Percentiles rank a stretch among this genome's conserved stretches.
Evolutionary conservation across 2,797 vertebrate genomes (phyloP).

Genomic region (Muscicapa striata): DNA sequence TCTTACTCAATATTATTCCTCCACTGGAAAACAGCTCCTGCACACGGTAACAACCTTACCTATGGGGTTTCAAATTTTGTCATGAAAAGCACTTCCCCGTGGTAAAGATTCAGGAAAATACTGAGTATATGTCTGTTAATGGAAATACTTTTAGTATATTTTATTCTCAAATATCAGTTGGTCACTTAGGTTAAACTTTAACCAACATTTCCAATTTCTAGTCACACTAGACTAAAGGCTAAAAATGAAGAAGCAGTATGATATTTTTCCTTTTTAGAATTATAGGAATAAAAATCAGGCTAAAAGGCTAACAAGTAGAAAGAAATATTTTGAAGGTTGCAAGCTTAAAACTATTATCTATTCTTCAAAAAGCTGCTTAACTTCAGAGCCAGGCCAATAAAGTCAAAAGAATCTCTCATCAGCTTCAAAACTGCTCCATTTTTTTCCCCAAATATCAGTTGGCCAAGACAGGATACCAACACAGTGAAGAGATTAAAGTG

Average conservation of each 20-base stretch:
- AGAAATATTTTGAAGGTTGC: neutral
- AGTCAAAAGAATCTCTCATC: neutral
- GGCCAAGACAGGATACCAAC: neutral
- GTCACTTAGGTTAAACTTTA: neutral
- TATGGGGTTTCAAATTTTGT: neutral
- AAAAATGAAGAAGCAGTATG: neutral
- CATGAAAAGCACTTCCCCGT: neutral
- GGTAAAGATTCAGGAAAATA: neutral
- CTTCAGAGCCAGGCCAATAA: neutral
- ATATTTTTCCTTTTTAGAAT: neutral
- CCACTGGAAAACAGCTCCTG: neutral
- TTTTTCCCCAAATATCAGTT: neutral
- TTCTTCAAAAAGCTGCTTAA: neutral
- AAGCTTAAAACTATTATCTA: neutral
- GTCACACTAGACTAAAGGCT: neutral
- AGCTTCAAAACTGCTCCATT: neutral
- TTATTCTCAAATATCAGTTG: neutral
- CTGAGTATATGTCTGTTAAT: neutral
- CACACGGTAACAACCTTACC: neutral
- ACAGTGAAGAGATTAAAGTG: neutral
- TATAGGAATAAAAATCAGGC: neutral
- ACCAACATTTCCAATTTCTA: neutral
- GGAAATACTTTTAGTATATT: neutral
- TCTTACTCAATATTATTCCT: neutral
- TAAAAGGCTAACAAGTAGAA: neutral